Base-by-base conservation (phyloP, 2,113 vertebrate species). In the Apeltes quadracus region DNA sequence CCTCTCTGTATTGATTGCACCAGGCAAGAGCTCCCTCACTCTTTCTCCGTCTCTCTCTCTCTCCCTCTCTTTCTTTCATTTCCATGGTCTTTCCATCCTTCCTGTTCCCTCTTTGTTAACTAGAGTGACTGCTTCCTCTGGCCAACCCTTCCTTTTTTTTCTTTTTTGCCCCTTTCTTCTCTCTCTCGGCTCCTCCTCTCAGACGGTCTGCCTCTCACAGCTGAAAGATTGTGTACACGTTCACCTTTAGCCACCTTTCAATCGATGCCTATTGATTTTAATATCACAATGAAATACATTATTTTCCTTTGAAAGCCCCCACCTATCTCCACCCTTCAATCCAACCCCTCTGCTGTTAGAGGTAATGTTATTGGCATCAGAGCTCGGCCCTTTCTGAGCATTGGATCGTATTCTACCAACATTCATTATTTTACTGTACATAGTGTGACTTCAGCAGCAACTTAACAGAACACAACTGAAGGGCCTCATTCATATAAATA, bases 1-100 rank as follows among this genome's bases (percentile, higher is more conserved):
- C 94, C 94, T 95, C 90, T 92, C 94, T 93, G 89, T 94, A 94
- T 93, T 95, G 95, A 93, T 79, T 94, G 94, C 94, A 94, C 90
- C 81, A 93, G 88, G 91, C 84, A 76, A 82, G 81, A 84, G 78
- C 86, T 72, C 83, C 51, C 71, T 85, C 72, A 53, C 78, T 79
- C 81, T 69, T 39, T 78, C 69, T 72, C 41, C 27, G 9, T 53
- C 32, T 22, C 57, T 38, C 32, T 3, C 63, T 13, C 0, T 29
- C 29, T 29, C 29, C 29, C 5, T 75, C 25, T 69, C 34, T 64
- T 59, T 75, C 72, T 64, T 58, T 72, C 58, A 43, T 76, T 72
- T 74, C 72, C 61, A 63, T 67, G 44, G 22, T 73, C 29, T 55
- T 71, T 57, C 39, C 58, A 53, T 78, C 51, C 50, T 64, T 54